These are phyloP conservation scores for Apotomis capreana DNA, from an alignment of 2,888 invertebrate genomes.

Conservation along the genomic window DNA sequence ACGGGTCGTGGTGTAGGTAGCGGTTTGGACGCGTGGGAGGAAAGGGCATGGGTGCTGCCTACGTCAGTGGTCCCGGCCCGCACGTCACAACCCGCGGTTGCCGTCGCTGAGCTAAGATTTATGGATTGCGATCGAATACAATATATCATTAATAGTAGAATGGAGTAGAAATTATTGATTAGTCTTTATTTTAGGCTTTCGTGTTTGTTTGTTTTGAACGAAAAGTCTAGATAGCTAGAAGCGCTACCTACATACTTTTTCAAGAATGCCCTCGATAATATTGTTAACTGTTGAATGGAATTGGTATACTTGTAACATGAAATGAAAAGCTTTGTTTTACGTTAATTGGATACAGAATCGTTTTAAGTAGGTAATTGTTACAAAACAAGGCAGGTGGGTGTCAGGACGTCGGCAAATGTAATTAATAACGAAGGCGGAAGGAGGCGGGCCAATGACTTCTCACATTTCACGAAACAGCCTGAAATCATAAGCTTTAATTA, in stretches of 20 bases:
- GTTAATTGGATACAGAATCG: not conserved
- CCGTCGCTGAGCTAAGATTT: conserved; percentile 37
- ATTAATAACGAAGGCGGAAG: not conserved
- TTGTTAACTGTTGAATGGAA: not conserved
- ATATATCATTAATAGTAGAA: not conserved
- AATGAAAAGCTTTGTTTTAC: no score
- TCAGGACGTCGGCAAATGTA: not conserved
- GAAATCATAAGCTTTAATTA: conserved; percentile 22
- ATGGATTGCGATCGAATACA: conserved; percentile 5
- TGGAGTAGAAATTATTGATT: not conserved
- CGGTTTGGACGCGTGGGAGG: conserved; percentile 62
- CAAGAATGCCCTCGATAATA: no score
- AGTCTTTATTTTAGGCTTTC: not conserved
- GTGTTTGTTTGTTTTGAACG: no score
- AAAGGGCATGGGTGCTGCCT: conserved; percentile 70
- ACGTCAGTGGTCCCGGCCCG: conserved; percentile 66
- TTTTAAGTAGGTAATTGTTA: not conserved
- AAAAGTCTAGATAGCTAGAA: no score
- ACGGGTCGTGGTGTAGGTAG: conserved; percentile 26
- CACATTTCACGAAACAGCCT: conserved; percentile 11
- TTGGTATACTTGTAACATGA: not conserved
- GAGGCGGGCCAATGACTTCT: not conserved
- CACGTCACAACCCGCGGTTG: conserved; percentile 48
- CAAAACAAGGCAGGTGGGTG: not conserved
- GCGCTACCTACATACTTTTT: no score